Percentiles rank a stretch among this genome's conserved stretches.
Conservation (phyloP, 2,888 invertebrate species). For the Plebejus melissa region DNA sequence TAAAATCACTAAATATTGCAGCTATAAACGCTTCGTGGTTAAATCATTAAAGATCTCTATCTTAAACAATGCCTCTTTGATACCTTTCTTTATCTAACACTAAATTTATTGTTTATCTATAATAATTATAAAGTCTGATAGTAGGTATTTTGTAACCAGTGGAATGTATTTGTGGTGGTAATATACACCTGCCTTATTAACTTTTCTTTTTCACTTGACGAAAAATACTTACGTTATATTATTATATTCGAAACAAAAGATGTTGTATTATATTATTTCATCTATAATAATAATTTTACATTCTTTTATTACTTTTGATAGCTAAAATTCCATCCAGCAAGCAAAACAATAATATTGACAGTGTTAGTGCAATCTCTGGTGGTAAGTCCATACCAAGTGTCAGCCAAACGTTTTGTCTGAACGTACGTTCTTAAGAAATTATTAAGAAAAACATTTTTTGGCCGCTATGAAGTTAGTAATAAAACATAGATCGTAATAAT, state of each 20-base stretch:
- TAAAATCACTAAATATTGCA: slow-evolving; percentile 11
- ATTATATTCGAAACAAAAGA: not conserved
- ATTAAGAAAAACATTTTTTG: not conserved
- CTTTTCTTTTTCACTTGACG: not conserved
- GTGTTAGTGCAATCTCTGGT: not conserved
- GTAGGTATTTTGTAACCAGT: not conserved
- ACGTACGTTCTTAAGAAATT: not conserved
- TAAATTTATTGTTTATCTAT: slow-evolving; percentile 6
- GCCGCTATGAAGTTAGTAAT: not conserved
- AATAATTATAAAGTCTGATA: not conserved
- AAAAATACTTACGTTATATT: not conserved
- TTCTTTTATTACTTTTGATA: not conserved
- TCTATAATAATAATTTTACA: not conserved
- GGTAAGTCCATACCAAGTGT: not conserved
- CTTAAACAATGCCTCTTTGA: slow-evolving; percentile 30
- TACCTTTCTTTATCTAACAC: slow-evolving; percentile 8
- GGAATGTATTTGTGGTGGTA: not conserved
- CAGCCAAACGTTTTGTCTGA: not conserved
- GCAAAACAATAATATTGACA: slow-evolving; percentile 7
- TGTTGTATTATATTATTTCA: not conserved
- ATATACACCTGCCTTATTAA: not conserved
- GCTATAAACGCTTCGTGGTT: slow-evolving; percentile 25
- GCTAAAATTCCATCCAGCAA: not conserved
- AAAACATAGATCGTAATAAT: not conserved
- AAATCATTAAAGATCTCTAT: slow-evolving; percentile 32